Base-by-base conservation (phyloP, 2,888 invertebrate species). In the Temnothorax rugatulus region DNA sequence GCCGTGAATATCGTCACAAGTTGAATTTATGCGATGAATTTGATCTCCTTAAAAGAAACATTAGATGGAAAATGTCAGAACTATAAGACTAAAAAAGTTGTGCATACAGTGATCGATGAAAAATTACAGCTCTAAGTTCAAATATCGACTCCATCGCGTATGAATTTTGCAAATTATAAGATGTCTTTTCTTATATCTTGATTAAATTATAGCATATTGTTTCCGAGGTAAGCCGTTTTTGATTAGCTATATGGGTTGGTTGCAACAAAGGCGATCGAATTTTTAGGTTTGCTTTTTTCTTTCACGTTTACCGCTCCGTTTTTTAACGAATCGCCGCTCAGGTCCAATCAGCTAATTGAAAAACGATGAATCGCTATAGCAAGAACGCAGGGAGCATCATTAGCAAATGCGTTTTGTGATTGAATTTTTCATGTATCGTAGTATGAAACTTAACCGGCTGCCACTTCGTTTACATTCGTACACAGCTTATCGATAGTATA, bases 361-460 rank as follows among this genome's bases (percentile, higher is more conserved):
- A 90, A 89, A 81, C 85, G 84, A 87, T 74, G 77, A 83, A 89
- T 83, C 75, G 83, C 21, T 44, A 68, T 25, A 29, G 75, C 54
- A 69, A 83, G 63, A 79, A 54, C 86, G 34, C 38, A 41, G 59
- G 44, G 44, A 52, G 83, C 68, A 85, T 90, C 88, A 88, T 90
- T 90, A 90, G 89, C 88, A 88, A 90, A 90, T 90, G 89, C 89
- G 87, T 88, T 84, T 85, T 83, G 87, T 75, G 87, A 88, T 90
- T 88, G 88, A 90, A 90, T 89, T 89, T 89, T 89, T 90, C 90
- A 87, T 88, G 87, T 84, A 87, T 86, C 88, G 74, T 84, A 82
- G 84, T 81, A 83, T 66, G 87, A 85, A 82, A 73, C 71, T 66
- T 41, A 73, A 44, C 63, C 54, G 44, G 57, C 29, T 52, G 54